These are phyloP conservation scores for Moxostoma hubbsi DNA, from an alignment of 2,797 vertebrate species.

Conservation along the genomic window DNA sequence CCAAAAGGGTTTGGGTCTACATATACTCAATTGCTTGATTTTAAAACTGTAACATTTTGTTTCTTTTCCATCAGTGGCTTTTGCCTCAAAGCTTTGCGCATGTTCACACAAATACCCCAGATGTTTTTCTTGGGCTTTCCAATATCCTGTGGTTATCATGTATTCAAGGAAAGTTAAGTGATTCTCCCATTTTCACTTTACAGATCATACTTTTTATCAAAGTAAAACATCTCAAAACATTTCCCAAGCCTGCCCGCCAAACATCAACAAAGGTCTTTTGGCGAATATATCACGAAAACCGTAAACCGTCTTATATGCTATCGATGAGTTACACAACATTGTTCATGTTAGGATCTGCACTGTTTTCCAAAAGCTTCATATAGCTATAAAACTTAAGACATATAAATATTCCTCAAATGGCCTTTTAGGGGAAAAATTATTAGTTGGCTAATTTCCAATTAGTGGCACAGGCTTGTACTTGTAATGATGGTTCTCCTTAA, in stretches of 20 bases:
- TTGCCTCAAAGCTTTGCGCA: not conserved
- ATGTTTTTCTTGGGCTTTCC: conserved; percentile 10
- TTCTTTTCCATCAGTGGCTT: not conserved
- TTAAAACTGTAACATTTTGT: not conserved
- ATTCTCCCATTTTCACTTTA: not conserved
- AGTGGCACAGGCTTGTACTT: conserved; percentile 18
- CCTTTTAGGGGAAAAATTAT: conserved; percentile 1
- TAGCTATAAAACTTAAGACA: not conserved
- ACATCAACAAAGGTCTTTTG: conserved; percentile 15
- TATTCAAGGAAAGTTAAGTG: conserved; percentile 1
- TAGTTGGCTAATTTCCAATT: conserved; percentile 20
- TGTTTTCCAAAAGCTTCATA: conserved; percentile 9
- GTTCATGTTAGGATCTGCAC: conserved; percentile 40
- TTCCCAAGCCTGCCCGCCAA: conserved; percentile 3
- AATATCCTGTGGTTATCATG: not conserved
- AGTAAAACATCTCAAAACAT: not conserved
- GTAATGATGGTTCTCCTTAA: conserved; percentile 4
- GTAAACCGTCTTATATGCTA: not conserved
- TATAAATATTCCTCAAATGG: conserved; percentile 31
- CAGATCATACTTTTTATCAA: not conserved
- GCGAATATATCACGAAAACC: not conserved
- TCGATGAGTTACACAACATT: not conserved
- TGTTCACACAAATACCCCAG: conserved; percentile 21
- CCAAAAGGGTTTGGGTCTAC: not conserved
- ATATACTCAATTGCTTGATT: not conserved